Evolutionary conservation across 2,797 vertebrate genomes (phyloP).

Genomic region (Erethizon dorsatum): DNA sequence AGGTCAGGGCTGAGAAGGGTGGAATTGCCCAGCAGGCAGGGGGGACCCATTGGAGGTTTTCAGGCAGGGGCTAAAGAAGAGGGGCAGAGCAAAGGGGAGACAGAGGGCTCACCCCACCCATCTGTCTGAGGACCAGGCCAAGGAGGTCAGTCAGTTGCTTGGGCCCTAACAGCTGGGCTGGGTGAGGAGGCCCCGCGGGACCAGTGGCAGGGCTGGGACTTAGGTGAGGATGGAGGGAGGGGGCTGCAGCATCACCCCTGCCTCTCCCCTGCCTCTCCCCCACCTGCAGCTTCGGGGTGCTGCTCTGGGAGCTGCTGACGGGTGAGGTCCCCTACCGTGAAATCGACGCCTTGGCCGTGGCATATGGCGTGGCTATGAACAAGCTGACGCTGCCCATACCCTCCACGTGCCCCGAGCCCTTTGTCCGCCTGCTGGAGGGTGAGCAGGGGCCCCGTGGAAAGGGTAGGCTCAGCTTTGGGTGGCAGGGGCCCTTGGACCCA

Average conservation of each 20-base stretch:
- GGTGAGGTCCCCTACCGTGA: conserved; percentile 96
- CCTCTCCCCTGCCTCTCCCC: conserved; percentile 77
- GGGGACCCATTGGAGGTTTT: background rate
- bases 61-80: background rate
- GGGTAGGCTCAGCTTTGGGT: conserved; percentile 69
- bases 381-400: conserved; percentile 96
- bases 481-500: conserved; percentile 53
- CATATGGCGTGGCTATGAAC: conserved; percentile 97
- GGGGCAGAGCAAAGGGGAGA: background rate
- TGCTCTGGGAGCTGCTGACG: conserved; percentile 96
- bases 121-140: background rate
- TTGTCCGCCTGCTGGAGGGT: conserved; percentile 95
- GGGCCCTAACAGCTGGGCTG: background rate
- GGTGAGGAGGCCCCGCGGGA: background rate
- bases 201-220: background rate
- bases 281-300: conserved; percentile 93
- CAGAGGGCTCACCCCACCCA: background rate
- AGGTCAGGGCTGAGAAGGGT: background rate
- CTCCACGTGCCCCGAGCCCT: conserved; percentile 96
- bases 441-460: conserved; percentile 79
- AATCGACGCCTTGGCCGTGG: conserved; percentile 95
- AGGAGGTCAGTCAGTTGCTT: background rate
- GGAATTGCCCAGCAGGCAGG: background rate
- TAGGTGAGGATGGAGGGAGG: background rate
- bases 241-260: background rate